Base-by-base conservation (phyloP, 2,113 vertebrate species). In the Tautogolabrus adspersus region DNA sequence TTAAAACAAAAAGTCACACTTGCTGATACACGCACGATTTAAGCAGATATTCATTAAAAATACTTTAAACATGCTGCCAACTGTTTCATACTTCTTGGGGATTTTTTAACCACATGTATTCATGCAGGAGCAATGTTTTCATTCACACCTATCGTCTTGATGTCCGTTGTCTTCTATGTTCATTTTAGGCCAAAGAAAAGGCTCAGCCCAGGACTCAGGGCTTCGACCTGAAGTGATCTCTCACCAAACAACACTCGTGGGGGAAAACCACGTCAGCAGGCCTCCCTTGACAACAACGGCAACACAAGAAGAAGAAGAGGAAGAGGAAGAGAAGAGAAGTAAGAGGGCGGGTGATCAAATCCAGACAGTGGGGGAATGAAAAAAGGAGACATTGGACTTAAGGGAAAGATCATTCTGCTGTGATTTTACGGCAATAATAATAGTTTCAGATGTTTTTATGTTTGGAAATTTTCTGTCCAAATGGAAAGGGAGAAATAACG, bases 151-250 rank as follows among this genome's bases (percentile, higher is more conserved):
- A 19, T 18, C 5, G 6, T 34, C 30, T 34, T 34, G 1, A n/a
- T 47, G 0, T 51, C 9, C 2, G 0, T 40, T 72, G 19, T 60
- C 4, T 38, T 34, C 15, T 51, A 0, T 66, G 0, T 77, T 49
- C 46, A 10, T 79, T 86, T 72, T 52, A 93, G 89, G 81, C 54
- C 47, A 93, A 93, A 59, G 92, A 88, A 26, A 86, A 89, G 75
- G 54, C 65, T 49, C 40, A 52, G 62, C 72, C 83, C 37, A 65
- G 79, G 66, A 82, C 66, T 80, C 77, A 89, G 64, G 86, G 62
- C 62, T 77, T 92, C 2, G 91, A 93, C 79, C 81, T 93, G 77
- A 93, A 93, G 85, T 93, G 84, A 93, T 37, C 13, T 34, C 42
- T 80, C 42, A 11, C 10, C 59, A 37, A 22, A n/a, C 61, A 72